Percentiles rank a stretch among this genome's conserved stretches.
Conservation (phyloP, 2,113 vertebrate species). For the Poeciliopsis turrubarensis region DNA sequence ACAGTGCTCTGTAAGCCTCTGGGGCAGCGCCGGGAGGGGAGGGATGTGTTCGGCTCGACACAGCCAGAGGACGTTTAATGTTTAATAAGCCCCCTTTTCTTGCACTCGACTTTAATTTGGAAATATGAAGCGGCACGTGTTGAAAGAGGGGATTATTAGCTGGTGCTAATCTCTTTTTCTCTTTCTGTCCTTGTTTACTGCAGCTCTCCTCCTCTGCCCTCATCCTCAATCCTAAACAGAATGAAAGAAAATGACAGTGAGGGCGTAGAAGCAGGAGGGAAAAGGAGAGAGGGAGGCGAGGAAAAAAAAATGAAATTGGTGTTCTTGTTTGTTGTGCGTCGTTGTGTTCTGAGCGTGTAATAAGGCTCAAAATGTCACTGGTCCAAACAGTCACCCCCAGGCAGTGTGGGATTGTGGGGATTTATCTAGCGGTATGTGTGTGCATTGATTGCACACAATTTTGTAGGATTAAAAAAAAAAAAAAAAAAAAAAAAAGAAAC, state of each 20-base stretch:
- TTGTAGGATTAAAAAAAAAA: constrained; percentile 44
- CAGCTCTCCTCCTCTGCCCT: constrained; percentile 52
- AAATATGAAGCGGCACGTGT: constrained; percentile 77
- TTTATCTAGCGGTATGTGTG: constrained; percentile 53
- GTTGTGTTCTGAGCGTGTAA: constrained; percentile 74
- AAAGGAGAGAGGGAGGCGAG: constrained; percentile 26
- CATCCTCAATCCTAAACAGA: constrained; percentile 68
- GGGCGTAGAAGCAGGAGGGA: constrained; percentile 47
- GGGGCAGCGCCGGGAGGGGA: constrained; percentile 50
- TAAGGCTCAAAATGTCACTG: constrained; percentile 76
- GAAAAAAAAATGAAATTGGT: constrained; percentile 55
- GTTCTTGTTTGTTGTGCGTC: constrained; percentile 66
- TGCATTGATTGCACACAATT: constrained; percentile 51
- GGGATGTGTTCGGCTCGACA: constrained; percentile 40
- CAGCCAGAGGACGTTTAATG: constrained; percentile 76
- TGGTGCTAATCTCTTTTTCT: constrained; percentile 75
- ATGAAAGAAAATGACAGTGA: constrained; percentile 68
- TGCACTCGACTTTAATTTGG: constrained; percentile 78
- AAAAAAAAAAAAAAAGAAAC: constrained; percentile 5
- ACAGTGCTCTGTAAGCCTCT: constrained; percentile 68
- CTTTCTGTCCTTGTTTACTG: constrained; percentile 66
- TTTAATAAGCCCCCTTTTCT: constrained; percentile 77
- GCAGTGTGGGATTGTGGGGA: constrained; percentile 62
- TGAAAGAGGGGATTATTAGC: constrained; percentile 80
- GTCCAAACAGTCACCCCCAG: constrained; percentile 73